phyloP scores from a whole-genome alignment of 2,797 vertebrate species.

The Melanotaenia parkinsoni region DNA sequence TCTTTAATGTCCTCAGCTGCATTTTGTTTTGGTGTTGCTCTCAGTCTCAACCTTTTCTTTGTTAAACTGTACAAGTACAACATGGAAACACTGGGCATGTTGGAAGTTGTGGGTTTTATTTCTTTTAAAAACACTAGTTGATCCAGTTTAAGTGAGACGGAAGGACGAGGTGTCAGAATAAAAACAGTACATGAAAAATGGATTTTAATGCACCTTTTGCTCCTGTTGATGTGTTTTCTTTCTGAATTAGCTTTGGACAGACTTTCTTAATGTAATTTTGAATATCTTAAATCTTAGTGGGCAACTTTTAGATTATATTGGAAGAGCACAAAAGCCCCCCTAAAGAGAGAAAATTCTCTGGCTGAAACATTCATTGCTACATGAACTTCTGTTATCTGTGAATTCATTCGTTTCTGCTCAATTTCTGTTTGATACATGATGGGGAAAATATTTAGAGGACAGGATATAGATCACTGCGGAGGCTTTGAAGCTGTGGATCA shows the following conservation, averaged over 20 bases:
- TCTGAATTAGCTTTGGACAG: constrained; percentile 20
- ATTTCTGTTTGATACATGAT: not conserved
- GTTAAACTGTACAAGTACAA: constrained; percentile 46
- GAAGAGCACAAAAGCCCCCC: constrained; percentile 4
- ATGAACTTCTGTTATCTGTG: constrained; percentile 21
- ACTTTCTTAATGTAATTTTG: constrained; percentile 32
- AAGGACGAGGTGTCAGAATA: not conserved
- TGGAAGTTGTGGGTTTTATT: constrained; percentile 26
- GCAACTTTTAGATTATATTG: constrained; percentile 27
- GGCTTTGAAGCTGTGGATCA: too few relatives aligned
- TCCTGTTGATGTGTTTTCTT: constrained; percentile 23
- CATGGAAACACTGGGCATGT: constrained; percentile 30
- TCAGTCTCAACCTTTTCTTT: not conserved
- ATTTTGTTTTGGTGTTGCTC: constrained; percentile 13
- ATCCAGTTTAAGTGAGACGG: not conserved
- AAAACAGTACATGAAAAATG: constrained; percentile 5
- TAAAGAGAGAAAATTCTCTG: not conserved
- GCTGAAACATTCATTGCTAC: constrained; percentile 24
- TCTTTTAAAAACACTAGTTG: constrained; percentile 31
- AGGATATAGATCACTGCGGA: too few relatives aligned
- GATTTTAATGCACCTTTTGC: constrained; percentile 39
- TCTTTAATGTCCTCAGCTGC: constrained; percentile 9
- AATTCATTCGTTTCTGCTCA: constrained; percentile 12
- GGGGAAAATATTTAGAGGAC: too few relatives aligned
- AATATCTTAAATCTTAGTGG: constrained; percentile 26